Conservation (phyloP, 1,140 invertebrate genomes). For the Microvelia longipes region DNA sequence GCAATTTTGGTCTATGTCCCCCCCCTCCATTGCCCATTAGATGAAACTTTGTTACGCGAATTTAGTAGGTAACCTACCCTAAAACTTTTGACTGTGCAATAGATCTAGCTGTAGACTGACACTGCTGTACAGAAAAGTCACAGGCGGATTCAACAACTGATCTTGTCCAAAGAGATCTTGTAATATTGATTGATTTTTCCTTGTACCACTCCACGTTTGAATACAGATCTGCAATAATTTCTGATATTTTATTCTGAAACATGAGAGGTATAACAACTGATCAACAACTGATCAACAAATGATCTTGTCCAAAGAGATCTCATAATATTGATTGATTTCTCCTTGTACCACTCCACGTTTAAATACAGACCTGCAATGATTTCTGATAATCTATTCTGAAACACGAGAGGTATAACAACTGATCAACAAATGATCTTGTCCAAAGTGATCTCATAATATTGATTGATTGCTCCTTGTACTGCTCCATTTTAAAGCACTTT, state of each 20-base stretch:
- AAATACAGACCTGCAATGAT: neutral
- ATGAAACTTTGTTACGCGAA: too few species aligned
- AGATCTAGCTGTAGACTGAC: neutral
- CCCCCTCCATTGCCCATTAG: too few species aligned
- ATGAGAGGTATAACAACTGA: too few species aligned
- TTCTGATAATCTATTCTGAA: neutral
- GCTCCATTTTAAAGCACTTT: neutral
- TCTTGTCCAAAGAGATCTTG: neutral
- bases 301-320: neutral
- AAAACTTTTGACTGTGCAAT: too few species aligned
- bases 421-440: neutral
- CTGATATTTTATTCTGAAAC: neutral
- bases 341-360: neutral
- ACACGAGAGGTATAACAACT: too few species aligned
- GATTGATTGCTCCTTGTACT: neutral
- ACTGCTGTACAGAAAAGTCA: neutral
- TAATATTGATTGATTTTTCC: neutral
- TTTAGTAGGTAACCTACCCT: too few species aligned
- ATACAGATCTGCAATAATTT: neutral
- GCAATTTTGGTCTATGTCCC: too few species aligned
- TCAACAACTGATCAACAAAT: too few species aligned
- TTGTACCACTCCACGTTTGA: neutral
- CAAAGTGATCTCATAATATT: neutral
- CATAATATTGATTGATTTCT: neutral
- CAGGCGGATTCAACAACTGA: neutral